These are phyloP conservation scores for Glaucopsyche alexis DNA, from an alignment of 2,888 invertebrate genomes.

Conservation along the genomic window DNA sequence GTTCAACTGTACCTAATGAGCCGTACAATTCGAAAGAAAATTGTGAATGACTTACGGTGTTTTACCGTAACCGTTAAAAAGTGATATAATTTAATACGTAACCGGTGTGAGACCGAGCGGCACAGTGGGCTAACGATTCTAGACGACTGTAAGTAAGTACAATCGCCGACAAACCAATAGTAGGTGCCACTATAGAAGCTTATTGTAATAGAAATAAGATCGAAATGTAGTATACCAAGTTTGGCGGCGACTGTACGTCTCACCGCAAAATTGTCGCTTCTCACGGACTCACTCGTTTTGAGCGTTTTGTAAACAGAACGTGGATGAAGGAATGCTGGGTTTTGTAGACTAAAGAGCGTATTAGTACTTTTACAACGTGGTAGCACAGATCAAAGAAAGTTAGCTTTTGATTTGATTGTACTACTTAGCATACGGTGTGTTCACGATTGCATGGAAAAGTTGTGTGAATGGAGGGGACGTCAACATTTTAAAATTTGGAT, in stretches of 20 bases:
- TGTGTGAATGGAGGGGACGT: too few species aligned
- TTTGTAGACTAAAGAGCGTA: not conserved
- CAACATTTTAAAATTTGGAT: too few species aligned
- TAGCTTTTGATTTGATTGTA: too few species aligned
- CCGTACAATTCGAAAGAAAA: slow-evolving; percentile 13
- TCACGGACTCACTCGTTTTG: not conserved
- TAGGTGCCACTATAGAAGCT: not conserved
- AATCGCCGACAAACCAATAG: not conserved
- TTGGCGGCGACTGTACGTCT: not conserved
- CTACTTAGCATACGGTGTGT: too few species aligned
- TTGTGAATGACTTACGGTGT: slow-evolving; percentile 17
- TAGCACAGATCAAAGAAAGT: too few species aligned
- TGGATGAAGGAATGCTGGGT: not conserved
- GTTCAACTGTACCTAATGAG: slow-evolving; percentile 13
- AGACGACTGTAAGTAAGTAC: not conserved
- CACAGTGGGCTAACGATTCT: not conserved
- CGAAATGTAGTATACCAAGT: not conserved
- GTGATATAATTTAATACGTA: slow-evolving; percentile 27
- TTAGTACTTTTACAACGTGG: not conserved
- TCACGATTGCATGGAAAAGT: too few species aligned
- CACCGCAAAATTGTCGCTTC: slow-evolving; percentile 6
- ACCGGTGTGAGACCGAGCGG: slow-evolving; percentile 21
- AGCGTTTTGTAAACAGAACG: not conserved
- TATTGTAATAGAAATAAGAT: not conserved
- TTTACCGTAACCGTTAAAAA: slow-evolving; percentile 25